A percentile compares a stretch with the other conserved stretches of the same genome.
Conservation (phyloP, 2,888 invertebrate species). For the Eilema depressum region DNA sequence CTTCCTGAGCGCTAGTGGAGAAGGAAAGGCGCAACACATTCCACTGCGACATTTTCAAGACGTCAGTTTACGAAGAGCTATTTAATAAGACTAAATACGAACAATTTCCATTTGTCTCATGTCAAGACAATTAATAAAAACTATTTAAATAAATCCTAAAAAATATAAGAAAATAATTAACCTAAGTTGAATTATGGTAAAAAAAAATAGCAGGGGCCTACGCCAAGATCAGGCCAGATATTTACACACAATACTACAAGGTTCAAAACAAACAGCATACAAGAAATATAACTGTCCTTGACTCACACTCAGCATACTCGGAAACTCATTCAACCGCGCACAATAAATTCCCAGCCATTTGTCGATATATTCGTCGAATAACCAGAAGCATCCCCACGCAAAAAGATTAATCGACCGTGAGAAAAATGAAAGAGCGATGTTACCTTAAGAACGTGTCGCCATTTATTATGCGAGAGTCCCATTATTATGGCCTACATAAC, state of each 20-base stretch:
- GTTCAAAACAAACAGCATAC: constrained; percentile 8
- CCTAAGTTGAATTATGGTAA: too few relatives aligned
- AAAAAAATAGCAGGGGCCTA: too few relatives aligned
- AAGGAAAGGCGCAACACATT: too few relatives aligned
- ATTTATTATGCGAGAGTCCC: constrained; percentile 74
- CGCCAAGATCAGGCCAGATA: too few relatives aligned
- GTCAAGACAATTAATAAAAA: too few relatives aligned
- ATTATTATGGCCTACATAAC: constrained; percentile 64
- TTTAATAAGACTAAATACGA: too few relatives aligned
- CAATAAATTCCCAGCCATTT: constrained; percentile 61
- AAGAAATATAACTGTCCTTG: constrained; percentile 19
- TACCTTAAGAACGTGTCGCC: constrained; percentile 74
- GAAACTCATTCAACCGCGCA: constrained; percentile 39
- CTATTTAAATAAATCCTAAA: too few relatives aligned
- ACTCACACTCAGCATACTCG: constrained; percentile 43
- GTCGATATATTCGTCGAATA: constrained; percentile 63
- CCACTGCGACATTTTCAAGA: too few relatives aligned
- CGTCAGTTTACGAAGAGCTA: too few relatives aligned
- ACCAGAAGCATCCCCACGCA: constrained; percentile 50
- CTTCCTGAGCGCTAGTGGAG: too few relatives aligned
- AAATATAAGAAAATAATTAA: too few relatives aligned
- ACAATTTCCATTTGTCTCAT: too few relatives aligned
- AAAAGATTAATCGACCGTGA: constrained; percentile 75
- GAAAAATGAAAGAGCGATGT: constrained; percentile 77
- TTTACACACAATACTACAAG: not conserved